phyloP scores from a whole-genome alignment of 2,113 vertebrate species.

The Acrocephalus arundinaceus region DNA sequence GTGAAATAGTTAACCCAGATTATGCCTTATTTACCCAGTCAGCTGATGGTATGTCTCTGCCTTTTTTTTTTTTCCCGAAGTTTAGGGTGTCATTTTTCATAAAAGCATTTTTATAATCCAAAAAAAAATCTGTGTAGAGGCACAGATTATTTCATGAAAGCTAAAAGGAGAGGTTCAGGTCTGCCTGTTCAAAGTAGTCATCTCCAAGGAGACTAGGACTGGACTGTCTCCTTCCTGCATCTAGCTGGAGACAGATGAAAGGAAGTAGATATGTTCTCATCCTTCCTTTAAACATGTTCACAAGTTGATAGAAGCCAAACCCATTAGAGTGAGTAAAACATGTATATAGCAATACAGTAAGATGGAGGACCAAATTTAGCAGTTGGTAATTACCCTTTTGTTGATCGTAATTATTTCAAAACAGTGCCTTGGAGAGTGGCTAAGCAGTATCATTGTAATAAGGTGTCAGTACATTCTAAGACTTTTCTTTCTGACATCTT shows the following conservation, averaged over 20 bases:
- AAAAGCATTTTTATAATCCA: background rate
- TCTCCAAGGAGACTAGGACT: background rate
- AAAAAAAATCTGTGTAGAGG: background rate
- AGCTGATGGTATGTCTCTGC: conserved; percentile 88
- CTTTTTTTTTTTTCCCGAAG: background rate
- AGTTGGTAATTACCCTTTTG: background rate
- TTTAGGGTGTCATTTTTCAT: background rate
- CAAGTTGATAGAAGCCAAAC: background rate
- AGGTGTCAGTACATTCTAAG: background rate
- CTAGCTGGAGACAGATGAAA: background rate
- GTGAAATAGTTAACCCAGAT: conserved; percentile 98
- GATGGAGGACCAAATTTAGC: background rate
- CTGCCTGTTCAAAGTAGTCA: background rate
- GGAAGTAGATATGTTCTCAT: background rate
- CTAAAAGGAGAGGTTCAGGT: background rate
- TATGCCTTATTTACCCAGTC: conserved; percentile 98
- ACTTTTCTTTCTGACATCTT: background rate
- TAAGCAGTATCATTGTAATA: background rate
- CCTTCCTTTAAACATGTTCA: background rate
- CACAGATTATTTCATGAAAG: background rate
- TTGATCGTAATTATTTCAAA: background rate
- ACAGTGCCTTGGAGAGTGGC: background rate
- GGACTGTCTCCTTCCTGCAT: background rate
- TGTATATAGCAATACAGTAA: background rate
- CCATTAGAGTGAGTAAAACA: background rate